Percentiles rank a stretch among this genome's conserved stretches.
Evolutionary conservation across 1,140 invertebrate genomes (phyloP).

Genomic region (Phymorhynchus buccinoides): DNA sequence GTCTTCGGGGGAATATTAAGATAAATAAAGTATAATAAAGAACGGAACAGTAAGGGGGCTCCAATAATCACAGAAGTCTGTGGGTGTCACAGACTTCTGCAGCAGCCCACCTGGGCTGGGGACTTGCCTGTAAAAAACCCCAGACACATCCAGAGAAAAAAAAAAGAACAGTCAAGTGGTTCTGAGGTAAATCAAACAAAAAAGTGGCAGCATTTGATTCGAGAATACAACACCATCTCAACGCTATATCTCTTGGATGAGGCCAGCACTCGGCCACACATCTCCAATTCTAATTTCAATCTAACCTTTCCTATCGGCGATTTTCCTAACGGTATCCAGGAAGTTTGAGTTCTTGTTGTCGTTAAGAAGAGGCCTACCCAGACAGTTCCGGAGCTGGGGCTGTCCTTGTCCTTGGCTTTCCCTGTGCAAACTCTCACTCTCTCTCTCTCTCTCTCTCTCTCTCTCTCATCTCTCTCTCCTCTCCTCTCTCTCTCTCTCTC

Average conservation of each 20-base stretch:
- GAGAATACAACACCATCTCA: neutral
- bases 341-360: too few species aligned
- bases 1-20: slow-evolving; percentile 46
- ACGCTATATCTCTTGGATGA: neutral
- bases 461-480: neutral
- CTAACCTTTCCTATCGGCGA: too few species aligned
- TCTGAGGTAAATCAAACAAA: neutral
- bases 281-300: neutral
- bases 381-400: too few species aligned
- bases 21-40: too few species aligned
- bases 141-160: too few species aligned
- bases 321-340: too few species aligned
- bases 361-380: too few species aligned
- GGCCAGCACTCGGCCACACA: neutral
- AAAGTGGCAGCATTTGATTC: neutral
- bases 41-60: too few species aligned
- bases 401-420: neutral
- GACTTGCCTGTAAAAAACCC: slow-evolving; percentile 33
- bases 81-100: slow-evolving; percentile 52
- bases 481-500: neutral
- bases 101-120: slow-evolving; percentile 55
- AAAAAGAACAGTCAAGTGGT: neutral
- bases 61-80: slow-evolving; percentile 60
- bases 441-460: neutral
- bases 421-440: too few species aligned